Evolutionary conservation across 2,888 invertebrate genomes (phyloP), one percentile per base, ranked within the genome.

Genomic region (Protula sp.): DNA sequence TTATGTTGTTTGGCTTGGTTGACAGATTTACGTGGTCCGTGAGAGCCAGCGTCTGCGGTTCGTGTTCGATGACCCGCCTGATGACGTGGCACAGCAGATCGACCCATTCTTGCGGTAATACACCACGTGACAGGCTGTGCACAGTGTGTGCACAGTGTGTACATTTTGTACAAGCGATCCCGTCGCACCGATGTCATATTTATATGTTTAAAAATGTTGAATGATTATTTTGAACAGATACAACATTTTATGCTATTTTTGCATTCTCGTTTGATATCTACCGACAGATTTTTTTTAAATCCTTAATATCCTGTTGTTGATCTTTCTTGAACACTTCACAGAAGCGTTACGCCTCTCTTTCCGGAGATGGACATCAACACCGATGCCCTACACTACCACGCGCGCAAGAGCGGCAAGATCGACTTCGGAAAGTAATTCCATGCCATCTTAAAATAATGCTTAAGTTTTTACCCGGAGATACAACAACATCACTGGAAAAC

Each of bases 11-110:
- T n/a, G n/a, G n/a, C n/a, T n/a, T n/a, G n/a, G n/a, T n/a, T n/a
- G n/a, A 26, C 55, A 61, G 61, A 52, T 61, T 29, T 59, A 48
- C 30, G 54, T 61, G 24, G 57, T 61, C 26, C 47, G 61, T 19
- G 54, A 54, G 9, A 54, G 52, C 50, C 58, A 61, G 47, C 54
- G 58, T 47, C 50, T 61, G 14, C 30, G 55, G 9, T 61, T 57
- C 45, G 53, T 61, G 19, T 61, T 61, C 47, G 55, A 45, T 19
- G 38, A 48, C 9, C 24, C 22, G 4, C 50, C 51, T 2, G 47
- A 59, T 0, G 38, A 31, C 3, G 24, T 50, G 14, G 28, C 24
- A 30, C 27, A 31, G 24, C 3, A 28, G 24, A n/a, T 28, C 24
- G 26, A 30, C 2, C 4, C 2, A 1, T 60, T 45, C 38, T 1